Base-by-base conservation (phyloP, 2,113 vertebrate genomes). In the Antigone vipio region DNA sequence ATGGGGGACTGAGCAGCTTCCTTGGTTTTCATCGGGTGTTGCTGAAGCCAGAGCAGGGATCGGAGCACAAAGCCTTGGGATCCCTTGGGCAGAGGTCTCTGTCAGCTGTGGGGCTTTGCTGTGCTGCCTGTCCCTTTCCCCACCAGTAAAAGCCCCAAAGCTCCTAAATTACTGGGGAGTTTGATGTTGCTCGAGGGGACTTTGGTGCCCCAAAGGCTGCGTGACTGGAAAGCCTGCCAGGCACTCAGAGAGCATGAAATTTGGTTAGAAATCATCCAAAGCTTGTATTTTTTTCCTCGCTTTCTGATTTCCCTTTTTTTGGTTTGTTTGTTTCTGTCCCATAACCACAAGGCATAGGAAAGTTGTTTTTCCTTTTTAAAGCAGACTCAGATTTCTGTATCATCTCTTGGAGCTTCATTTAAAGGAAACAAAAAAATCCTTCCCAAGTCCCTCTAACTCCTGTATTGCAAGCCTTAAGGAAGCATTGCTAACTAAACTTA, bases 211-310 rank as follows among this genome's bases (percentile, higher is more conserved):
- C 22, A 63, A 88, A 92, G 32, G 50, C 55, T 87, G 47, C 0
- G 4, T 86, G 86, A 86, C 86, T 93, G 68, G 52, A 92, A 84
- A 91, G 59, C n/a, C 47, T 96, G 79, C 85, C 76, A 89, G 83
- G 60, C 32, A 35, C 42, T 91, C 5, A 1, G 58, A 34, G 47
- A 89, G 73, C 60, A 11, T 89, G 69, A 87, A 93, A 91, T 84
- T 60, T 0, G 0, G 32, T 89, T 92, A 93, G 72, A 89, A 95
- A 45, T 38, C 11, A 44, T 80, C 23, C 67, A 71, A 86, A 81
- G 59, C n/a, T 91, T 81, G 11, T 30, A 3, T 11, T 67, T 80
- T 62, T 47, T 15, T 4, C 12, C 68, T 49, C 78, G 16, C 55
- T 55, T 88, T 67, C 20, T 38, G 30, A 52, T 83, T 66, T 16